Evolutionary conservation across 2,888 invertebrate genomes (phyloP).

Genomic region (Drosophila greeni): DNA sequence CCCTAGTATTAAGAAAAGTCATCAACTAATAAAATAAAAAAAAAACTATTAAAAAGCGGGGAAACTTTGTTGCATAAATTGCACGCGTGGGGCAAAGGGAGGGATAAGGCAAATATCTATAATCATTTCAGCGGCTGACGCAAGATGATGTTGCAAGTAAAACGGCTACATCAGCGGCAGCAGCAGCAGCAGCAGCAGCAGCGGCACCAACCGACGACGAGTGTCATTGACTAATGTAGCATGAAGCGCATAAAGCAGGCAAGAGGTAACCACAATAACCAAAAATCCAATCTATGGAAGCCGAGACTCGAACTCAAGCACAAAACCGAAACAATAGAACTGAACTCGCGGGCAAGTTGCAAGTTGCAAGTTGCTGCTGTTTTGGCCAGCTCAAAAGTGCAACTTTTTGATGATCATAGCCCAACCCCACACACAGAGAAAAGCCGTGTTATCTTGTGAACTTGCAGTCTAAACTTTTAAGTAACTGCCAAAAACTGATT

Average conservation of each 20-base stretch:
- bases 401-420: conserved; percentile 23
- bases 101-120: conserved; percentile 45
- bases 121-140: conserved; percentile 62
- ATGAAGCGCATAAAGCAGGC: conserved; percentile 68
- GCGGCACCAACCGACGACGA: conserved; percentile 42
- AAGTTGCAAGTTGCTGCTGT: conserved; percentile 22
- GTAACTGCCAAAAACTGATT: background rate
- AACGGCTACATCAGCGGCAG: conserved; percentile 37
- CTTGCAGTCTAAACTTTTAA: background rate
- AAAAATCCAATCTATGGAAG: conserved; percentile 57
- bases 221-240: conserved; percentile 73
- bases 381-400: conserved; percentile 9
- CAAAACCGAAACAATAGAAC: conserved; percentile 42
- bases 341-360: conserved; percentile 14
- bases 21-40: conserved; percentile 1
- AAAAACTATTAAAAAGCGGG: conserved; percentile 4
- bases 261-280: conserved; percentile 62
- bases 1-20: background rate
- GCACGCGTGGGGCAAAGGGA: conserved; percentile 5
- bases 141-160: conserved; percentile 62
- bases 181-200: conserved; percentile 13
- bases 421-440: conserved; percentile 22
- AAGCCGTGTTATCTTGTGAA: background rate
- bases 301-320: conserved; percentile 14
- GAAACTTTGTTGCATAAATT: conserved; percentile 48